Conservation (phyloP, 2,113 vertebrate species). For the Capreolus pygargus region DNA sequence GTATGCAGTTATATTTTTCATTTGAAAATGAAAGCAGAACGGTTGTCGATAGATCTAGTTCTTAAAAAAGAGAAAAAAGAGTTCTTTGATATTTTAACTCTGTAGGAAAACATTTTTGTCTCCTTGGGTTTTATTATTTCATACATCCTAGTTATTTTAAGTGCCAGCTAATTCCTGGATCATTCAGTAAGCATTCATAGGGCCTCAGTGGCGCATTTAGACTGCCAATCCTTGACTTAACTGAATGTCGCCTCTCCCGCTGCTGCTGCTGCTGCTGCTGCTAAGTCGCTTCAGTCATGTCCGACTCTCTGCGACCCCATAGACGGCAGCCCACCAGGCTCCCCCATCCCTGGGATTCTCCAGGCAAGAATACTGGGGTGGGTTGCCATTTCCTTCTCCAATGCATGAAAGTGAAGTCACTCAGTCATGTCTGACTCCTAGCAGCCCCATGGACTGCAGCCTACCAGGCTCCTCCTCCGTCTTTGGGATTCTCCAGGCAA, state of each 20-base stretch:
- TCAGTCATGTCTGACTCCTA: neutral
- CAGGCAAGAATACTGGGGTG: neutral
- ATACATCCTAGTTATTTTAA: neutral
- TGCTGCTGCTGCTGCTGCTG: neutral
- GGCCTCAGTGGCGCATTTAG: neutral
- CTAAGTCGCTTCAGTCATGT: rapidly evolving
- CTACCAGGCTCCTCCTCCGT: too few species aligned
- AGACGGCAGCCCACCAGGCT: neutral
- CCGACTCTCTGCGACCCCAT: neutral
- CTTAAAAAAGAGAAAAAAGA: conserved; percentile 30
- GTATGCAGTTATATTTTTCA: conserved; percentile 46
- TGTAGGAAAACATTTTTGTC: neutral
- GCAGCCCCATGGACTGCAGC: too few species aligned
- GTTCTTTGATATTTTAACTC: conserved; percentile 48
- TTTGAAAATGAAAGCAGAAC: conserved; percentile 50
- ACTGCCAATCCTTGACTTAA: neutral
- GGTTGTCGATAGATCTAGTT: conserved; percentile 13
- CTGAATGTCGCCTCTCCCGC: neutral
- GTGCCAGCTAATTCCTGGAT: neutral
- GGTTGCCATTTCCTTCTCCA: neutral
- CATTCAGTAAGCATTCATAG: too few species aligned
- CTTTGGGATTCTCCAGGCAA: neutral
- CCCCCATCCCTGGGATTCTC: neutral
- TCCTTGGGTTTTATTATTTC: conserved; percentile 12
- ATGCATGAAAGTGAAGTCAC: neutral